A percentile compares a stretch with the other conserved stretches of the same genome.
These are phyloP conservation scores for Homalodisca vitripennis DNA, from an alignment of 1,140 invertebrate species.

Conservation along the genomic window DNA sequence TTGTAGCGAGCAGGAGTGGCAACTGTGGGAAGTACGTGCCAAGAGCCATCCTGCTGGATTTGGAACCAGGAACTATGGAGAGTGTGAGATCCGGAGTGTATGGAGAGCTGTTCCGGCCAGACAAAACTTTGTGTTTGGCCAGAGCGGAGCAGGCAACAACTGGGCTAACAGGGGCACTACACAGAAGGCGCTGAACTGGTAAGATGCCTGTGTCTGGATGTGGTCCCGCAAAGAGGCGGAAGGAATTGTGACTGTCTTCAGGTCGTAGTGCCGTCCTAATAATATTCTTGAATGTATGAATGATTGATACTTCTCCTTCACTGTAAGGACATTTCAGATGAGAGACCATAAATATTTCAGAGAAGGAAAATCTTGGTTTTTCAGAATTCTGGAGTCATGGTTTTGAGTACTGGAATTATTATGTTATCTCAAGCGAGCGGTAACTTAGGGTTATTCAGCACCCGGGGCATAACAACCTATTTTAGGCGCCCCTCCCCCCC, in stretches of 20 bases:
- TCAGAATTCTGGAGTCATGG: no score
- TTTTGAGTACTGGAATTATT: no score
- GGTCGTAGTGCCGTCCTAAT: no score
- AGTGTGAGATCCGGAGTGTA: conserved; percentile 67
- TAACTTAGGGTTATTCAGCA: no score
- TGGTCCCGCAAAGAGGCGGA: conserved; percentile 73
- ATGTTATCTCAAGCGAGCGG: no score
- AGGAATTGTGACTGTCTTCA: conserved; percentile 70
- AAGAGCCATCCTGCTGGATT: conserved; percentile 69
- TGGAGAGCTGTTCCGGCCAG: conserved; percentile 70
- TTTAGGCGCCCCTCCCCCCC: no score
- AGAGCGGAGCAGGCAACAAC: conserved; percentile 67
- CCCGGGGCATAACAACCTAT: no score
- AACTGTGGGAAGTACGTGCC: conserved; percentile 71
- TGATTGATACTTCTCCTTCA: no score
- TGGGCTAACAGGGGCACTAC: conserved; percentile 81
- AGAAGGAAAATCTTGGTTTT: no score
- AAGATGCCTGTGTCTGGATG: conserved; percentile 75
- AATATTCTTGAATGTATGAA: no score
- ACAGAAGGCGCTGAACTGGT: conserved; percentile 74
- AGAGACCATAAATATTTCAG: no score
- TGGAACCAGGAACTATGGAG: conserved; percentile 76
- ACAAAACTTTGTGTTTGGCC: conserved; percentile 71
- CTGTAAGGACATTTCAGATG: no score
- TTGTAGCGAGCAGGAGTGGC: conserved; percentile 26